Base-by-base conservation (phyloP, 2,888 invertebrate species). In the Pollenia labialis region DNA sequence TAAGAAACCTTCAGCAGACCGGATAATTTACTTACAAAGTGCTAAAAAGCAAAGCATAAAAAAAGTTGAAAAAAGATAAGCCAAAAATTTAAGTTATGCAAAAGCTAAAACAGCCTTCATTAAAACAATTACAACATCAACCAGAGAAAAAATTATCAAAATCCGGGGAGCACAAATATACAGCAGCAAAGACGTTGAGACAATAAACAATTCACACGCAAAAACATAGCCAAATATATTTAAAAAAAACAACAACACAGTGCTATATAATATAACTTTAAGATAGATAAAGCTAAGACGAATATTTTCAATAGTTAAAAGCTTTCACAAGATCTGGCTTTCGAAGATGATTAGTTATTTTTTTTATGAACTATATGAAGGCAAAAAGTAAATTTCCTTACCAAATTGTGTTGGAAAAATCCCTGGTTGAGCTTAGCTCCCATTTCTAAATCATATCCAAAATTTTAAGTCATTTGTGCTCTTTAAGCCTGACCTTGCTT, bases 1-100 rank as follows among this genome's bases (percentile, higher is more conserved):
- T 86, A 88, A 88, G 88, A 81, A 86, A 79, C 54, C 86, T 82
- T 80, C 85, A 88, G 66, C 72, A 88, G 88, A 88, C 86, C 88
- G 82, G 23, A 86, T 88, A 88, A 88, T 88, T 88, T 86, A 86
- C 79, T 85, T 82, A 79, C 56, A 81, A 74, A 76, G 74, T 62
- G 52, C 68, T 62, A 23, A 68, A 74, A 68, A 69, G 56, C 50
- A 69, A 18, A 74, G 48, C 75, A 79, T 50, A 40, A 74, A 23
- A 12, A 46, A 46, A 69, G 50, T 46, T 3, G 0, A 12, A 74
- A 60, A 32, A 23, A 18, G 8, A 69, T 72, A 83, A 58, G 40
- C 54, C 48, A 44, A 71, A 77, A 44, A 62, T 71, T 48, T 54
- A 72, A 23, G 23, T 77, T 58, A 72, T 46, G 60, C 68, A 48